Conservation (phyloP, 2,888 invertebrate genomes). For the Gastracanthus pulcherrimus region DNA sequence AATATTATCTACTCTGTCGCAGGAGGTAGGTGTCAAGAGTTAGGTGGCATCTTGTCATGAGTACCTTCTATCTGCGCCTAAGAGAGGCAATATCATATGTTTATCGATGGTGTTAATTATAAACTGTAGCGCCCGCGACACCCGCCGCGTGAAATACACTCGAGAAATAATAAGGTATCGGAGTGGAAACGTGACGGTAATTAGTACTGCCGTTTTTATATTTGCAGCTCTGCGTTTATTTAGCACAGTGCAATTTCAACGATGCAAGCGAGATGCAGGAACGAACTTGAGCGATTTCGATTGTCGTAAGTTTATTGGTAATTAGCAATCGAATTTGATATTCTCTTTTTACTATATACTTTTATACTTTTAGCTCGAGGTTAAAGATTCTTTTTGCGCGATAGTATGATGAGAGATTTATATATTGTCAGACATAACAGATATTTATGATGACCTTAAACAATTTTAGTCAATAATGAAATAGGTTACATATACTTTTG, state of each 20-base stretch:
- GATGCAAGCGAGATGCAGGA: neutral
- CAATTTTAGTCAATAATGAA: too few relatives aligned
- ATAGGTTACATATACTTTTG: too few relatives aligned
- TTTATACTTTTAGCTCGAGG: too few relatives aligned
- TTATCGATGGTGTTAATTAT: constrained; percentile 48
- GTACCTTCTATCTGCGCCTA: constrained; percentile 4
- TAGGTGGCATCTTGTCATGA: neutral
- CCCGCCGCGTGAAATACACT: neutral
- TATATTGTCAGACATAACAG: too few relatives aligned
- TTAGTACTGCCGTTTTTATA: constrained; percentile 18
- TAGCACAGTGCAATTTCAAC: neutral
- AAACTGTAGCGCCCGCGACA: neutral
- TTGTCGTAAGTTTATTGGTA: neutral
- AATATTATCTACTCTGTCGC: neutral
- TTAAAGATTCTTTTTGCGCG: too few relatives aligned
- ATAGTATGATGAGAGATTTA: too few relatives aligned
- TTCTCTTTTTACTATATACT: too few relatives aligned
- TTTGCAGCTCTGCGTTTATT: neutral
- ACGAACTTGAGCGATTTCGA: neutral
- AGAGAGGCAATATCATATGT: constrained; percentile 39
- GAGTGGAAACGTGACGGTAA: constrained; percentile 35
- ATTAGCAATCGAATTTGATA: neutral
- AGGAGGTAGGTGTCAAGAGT: constrained; percentile 28
- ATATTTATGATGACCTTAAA: too few relatives aligned
- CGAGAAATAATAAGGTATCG: constrained; percentile 46